A percentile compares a stretch with the other conserved stretches of the same genome.
These are phyloP conservation scores for Hypothenemus hampei DNA, from an alignment of 1,140 invertebrate species.

Conservation along the genomic window DNA sequence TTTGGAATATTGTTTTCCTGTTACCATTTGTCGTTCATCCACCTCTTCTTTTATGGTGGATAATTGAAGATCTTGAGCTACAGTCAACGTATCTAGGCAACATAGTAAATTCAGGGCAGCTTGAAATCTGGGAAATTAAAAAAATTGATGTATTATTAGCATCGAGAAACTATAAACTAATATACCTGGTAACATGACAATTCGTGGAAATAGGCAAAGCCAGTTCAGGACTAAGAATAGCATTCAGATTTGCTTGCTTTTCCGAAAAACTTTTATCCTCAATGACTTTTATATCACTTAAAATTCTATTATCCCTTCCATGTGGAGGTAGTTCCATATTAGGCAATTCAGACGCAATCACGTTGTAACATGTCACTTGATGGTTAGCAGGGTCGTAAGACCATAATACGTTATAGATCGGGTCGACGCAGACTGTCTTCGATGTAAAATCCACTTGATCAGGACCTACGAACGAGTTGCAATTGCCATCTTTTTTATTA, in stretches of 20 bases:
- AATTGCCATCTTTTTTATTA: slow-evolving; percentile 76
- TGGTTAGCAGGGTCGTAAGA: slow-evolving; percentile 68
- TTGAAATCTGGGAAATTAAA: slow-evolving; percentile 55
- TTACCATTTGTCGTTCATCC: slow-evolving; percentile 48
- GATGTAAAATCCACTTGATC: slow-evolving; percentile 76
- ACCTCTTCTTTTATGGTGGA: slow-evolving; percentile 49
- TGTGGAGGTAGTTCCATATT: not conserved
- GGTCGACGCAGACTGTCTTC: slow-evolving; percentile 77
- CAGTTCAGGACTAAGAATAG: slow-evolving; percentile 71
- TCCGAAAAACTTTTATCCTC: slow-evolving; percentile 28
- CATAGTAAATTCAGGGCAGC: slow-evolving; percentile 84
- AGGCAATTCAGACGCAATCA: slow-evolving; percentile 62
- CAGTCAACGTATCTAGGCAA: slow-evolving; percentile 83
- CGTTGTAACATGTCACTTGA: slow-evolving; percentile 76
- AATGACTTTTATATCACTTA: slow-evolving; percentile 9
- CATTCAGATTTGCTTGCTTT: slow-evolving; percentile 30
- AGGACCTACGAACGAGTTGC: slow-evolving; percentile 69
- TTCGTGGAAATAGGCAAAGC: slow-evolving; percentile 69
- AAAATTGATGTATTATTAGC: not conserved
- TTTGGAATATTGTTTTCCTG: slow-evolving; percentile 56
- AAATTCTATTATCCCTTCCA: slow-evolving; percentile 1
- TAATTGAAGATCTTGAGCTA: slow-evolving; percentile 68
- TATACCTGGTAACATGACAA: slow-evolving; percentile 59
- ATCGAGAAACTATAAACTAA: not conserved
- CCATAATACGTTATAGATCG: slow-evolving; percentile 81